Conservation (phyloP, 1,140 invertebrate species). For the Drosophila bocki region DNA sequence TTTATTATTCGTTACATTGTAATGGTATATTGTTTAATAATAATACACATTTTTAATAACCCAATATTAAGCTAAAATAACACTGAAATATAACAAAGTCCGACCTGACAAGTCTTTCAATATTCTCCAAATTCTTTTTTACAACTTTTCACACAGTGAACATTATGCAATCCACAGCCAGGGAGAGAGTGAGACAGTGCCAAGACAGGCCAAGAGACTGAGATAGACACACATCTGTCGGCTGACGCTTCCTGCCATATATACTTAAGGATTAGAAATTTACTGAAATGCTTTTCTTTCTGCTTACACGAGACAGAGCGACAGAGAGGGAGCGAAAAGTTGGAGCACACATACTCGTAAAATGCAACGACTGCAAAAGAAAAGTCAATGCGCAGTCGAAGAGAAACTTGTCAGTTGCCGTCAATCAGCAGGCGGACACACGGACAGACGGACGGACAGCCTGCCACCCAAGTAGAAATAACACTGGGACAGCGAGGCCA, state of each 20-base stretch:
- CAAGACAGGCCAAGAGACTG: slow-evolving; percentile 34
- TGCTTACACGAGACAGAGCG: slow-evolving; percentile 37
- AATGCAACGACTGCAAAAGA: slow-evolving; percentile 81
- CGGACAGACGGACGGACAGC: slow-evolving; percentile 45
- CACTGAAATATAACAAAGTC: neutral
- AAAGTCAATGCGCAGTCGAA: slow-evolving; percentile 82
- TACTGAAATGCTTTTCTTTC: slow-evolving; percentile 77
- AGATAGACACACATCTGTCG: slow-evolving; percentile 56
- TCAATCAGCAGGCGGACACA: slow-evolving; percentile 68
- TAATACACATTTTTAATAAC: neutral
- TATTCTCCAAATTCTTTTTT: neutral
- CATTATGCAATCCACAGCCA: slow-evolving; percentile 41
- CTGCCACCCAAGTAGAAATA: slow-evolving; percentile 75
- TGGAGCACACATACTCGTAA: slow-evolving; percentile 78
- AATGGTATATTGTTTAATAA: neutral
- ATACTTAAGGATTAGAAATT: slow-evolving; percentile 84
- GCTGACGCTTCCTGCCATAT: slow-evolving; percentile 79
- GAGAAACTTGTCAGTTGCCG: slow-evolving; percentile 83
- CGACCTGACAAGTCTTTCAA: neutral
- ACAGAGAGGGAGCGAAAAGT: slow-evolving; percentile 46
- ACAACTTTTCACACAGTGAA: slow-evolving; percentile 12
- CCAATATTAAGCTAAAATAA: neutral
- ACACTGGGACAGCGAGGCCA: slow-evolving; percentile 67
- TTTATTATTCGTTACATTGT: no score
- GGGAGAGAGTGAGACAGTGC: slow-evolving; percentile 11